Evolutionary conservation across 2,797 vertebrate species (phyloP), one percentile per base, ranked within the genome.

Genomic region (Silurus lanzhouensis): DNA sequence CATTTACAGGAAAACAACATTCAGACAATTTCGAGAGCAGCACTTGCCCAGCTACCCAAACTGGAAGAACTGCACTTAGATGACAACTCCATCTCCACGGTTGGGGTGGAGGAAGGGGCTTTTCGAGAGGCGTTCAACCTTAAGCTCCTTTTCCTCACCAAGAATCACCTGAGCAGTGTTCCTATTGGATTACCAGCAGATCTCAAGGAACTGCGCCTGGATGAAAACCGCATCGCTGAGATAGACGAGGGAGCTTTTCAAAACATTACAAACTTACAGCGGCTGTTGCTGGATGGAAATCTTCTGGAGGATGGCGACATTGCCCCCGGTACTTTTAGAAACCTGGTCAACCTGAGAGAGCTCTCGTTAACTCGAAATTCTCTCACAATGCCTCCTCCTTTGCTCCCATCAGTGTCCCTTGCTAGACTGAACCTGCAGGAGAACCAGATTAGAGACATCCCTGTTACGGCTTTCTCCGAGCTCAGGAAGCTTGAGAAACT

Each of bases 1-100:
- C 98, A 99, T 89, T 92, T 99, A 83, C 98, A 99, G 94, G 98
- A 99, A 93, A 99, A 99, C 93, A 99, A 99, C 91, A 99, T 99
- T 89, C 98, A 99, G 92, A 99, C 98, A 3, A 98, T 99, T 91
- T 99, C 98, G 38, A 95, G 94, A 79, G 96, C 95, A 10, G 98
- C 98, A 6, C 95, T 99, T 22, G 96, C 97, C 75, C 97, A 99
- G 93, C 94, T 99, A 76, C 91, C 95, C 86, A 95, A 94, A 86
- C 93, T 99, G 2, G 97, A 99, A 93, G 97, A 99, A 92, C 94
- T 99, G 31, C 98, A 99, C 84, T 94, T 99, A 76, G 98, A 99
- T 67, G 98, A 99, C 92, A 99, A 99, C 91, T 99, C 98, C 71
- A 99, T 99, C 88, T 99, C 98, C 86, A 99, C 98, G 0, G 98